Evolutionary conservation across 2,797 vertebrate genomes (phyloP).

Genomic region (Limnodromus scolopaceus): DNA sequence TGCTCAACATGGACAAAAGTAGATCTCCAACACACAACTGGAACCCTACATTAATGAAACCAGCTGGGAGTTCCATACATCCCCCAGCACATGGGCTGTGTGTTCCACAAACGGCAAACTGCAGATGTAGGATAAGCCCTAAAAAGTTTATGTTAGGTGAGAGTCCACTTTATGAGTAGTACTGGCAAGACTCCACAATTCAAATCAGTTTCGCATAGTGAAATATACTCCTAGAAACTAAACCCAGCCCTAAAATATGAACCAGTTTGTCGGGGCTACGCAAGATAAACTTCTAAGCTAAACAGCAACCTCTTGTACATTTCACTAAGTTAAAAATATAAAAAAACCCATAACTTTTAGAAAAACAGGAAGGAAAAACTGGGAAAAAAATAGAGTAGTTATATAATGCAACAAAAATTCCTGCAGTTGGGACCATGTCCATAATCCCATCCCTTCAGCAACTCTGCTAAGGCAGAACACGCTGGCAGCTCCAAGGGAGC

Average conservation of each 20-base stretch:
- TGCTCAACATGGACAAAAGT: slow-evolving; percentile 1
- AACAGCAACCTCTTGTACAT: neutral
- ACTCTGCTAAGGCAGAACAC: neutral
- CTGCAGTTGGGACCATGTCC: neutral
- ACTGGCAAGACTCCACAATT: slow-evolving; percentile 45
- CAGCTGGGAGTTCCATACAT: slow-evolving; percentile 45
- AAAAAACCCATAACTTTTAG: neutral
- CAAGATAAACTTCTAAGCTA: neutral
- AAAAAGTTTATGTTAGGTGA: slow-evolving; percentile 61
- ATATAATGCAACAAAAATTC: neutral
- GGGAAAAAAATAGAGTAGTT: neutral
- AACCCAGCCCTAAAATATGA: neutral
- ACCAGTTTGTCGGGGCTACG: neutral
- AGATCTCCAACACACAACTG: slow-evolving; percentile 11
- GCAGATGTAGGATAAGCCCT: slow-evolving; percentile 57
- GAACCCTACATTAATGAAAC: slow-evolving; percentile 42
- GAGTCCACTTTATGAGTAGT: slow-evolving; percentile 59
- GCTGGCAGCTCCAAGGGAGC: neutral
- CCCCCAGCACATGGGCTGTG: neutral
- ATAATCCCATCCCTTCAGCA: neutral
- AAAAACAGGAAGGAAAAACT: neutral
- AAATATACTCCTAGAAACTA: neutral
- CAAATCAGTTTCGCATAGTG: neutral
- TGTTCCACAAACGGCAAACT: neutral
- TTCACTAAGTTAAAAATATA: neutral